Conservation (phyloP, 2,888 invertebrate species). For the Digitonthophagus gazella region DNA sequence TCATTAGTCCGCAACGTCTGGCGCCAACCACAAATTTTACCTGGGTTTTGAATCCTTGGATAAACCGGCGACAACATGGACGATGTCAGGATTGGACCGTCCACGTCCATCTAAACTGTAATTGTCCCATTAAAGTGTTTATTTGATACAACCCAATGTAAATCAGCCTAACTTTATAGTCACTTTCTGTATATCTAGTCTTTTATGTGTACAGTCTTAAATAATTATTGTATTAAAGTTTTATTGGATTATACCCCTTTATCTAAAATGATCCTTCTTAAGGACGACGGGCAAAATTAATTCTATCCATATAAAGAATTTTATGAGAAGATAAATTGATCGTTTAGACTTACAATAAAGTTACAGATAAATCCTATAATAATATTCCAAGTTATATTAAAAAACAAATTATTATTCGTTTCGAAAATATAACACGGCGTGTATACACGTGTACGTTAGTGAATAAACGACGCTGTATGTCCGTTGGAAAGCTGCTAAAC, state of each 20-base stretch:
- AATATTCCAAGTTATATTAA: neutral
- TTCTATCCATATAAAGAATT: too few relatives aligned
- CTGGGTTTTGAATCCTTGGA: constrained; percentile 16
- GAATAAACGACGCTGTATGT: neutral
- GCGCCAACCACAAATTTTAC: constrained; percentile 38
- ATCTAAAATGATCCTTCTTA: too few relatives aligned
- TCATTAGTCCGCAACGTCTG: constrained; percentile 42
- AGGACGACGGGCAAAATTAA: too few relatives aligned
- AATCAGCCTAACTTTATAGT: too few relatives aligned
- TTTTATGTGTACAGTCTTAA: too few relatives aligned
- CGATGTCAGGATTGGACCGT: neutral
- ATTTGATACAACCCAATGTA: neutral
- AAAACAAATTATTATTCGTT: neutral
- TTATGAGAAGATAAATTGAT: too few relatives aligned
- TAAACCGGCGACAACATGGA: neutral
- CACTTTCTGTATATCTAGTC: too few relatives aligned
- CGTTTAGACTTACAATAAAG: too few relatives aligned
- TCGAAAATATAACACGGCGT: neutral
- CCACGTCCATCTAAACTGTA: neutral
- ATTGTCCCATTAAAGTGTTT: neutral
- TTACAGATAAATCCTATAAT: too few relatives aligned
- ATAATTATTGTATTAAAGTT: too few relatives aligned
- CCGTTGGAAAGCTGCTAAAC: neutral
- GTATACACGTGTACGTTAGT: neutral
- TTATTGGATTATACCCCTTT: too few relatives aligned